Conservation (phyloP, 2,888 invertebrate genomes). For the Lasioglossum leucozonium region DNA sequence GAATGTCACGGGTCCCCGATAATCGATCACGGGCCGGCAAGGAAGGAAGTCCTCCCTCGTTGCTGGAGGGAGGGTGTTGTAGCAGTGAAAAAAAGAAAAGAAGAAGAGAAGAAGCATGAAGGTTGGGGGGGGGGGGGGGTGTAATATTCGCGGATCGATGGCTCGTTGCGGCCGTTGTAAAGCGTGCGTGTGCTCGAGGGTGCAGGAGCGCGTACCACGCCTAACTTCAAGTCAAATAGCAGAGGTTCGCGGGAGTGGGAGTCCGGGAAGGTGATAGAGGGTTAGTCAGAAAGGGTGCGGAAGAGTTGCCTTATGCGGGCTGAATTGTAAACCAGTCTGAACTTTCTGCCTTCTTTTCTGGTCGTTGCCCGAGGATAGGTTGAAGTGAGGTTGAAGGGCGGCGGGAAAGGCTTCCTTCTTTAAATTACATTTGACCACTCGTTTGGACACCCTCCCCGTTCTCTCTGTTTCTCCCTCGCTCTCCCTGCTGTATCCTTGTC, state of each 20-base stretch:
- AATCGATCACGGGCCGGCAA: conserved; percentile 14
- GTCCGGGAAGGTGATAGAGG: conserved; percentile 32
- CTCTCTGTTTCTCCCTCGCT: neutral
- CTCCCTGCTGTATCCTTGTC: neutral
- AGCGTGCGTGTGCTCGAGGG: conserved; percentile 11
- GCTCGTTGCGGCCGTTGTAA: conserved; percentile 45
- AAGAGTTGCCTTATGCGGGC: conserved; percentile 75
- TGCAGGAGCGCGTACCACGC: conserved; percentile 46
- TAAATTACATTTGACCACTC: conserved; percentile 83
- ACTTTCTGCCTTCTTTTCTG: conserved; percentile 79
- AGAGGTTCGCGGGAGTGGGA: neutral
- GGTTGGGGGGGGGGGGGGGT: no score
- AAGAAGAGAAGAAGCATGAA: neutral
- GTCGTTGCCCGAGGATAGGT: conserved; percentile 72
- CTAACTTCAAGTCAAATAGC: conserved; percentile 73
- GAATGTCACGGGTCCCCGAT: neutral
- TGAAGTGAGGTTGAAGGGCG: conserved; percentile 65
- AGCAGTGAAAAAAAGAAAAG: neutral
- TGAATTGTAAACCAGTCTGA: conserved; percentile 80
- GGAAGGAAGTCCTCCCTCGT: neutral
- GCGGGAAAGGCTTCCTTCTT: conserved; percentile 78
- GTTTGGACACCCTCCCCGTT: conserved; percentile 73
- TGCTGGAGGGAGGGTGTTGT: neutral
- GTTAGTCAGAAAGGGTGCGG: conserved; percentile 44
- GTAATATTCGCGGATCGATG: conserved; percentile 71